These are phyloP conservation scores for Drosophila demipolita DNA, from an alignment of 2,888 invertebrate species.

Conservation along the genomic window DNA sequence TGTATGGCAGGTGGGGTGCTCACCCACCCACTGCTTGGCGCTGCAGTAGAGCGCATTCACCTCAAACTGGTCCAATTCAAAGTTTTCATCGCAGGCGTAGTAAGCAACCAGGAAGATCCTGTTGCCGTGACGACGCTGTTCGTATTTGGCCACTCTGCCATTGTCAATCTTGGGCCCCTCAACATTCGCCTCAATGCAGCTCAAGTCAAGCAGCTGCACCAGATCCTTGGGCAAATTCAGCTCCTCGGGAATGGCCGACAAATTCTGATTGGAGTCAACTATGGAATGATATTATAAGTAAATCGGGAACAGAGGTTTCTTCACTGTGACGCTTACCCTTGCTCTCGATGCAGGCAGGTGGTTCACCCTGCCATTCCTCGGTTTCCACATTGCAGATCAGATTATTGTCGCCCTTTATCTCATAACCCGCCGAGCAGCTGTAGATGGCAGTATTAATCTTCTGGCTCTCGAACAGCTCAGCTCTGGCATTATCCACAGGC, in stretches of 20 bases:
- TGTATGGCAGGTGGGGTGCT: conserved; percentile 86
- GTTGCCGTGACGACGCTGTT: conserved; percentile 82
- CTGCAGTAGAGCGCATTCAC: conserved; percentile 87
- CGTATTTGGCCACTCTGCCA: conserved; percentile 83
- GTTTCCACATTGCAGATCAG: conserved; percentile 81
- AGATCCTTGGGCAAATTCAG: conserved; percentile 72
- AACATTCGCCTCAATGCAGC: conserved; percentile 82
- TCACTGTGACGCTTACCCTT: conserved; percentile 28
- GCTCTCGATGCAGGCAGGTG: conserved; percentile 77
- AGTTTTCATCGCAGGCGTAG: conserved; percentile 86
- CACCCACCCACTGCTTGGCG: conserved; percentile 87
- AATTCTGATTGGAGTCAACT: conserved; percentile 39
- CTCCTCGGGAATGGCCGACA: conserved; percentile 81
- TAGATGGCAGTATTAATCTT: conserved; percentile 83
- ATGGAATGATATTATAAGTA: background rate
- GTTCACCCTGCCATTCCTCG: conserved; percentile 82
- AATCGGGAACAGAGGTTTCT: too few species aligned
- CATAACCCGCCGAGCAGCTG: conserved; percentile 79
- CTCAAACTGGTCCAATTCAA: conserved; percentile 85
- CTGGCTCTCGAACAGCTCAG: conserved; percentile 68
- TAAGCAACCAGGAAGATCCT: conserved; percentile 87
- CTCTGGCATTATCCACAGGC: conserved; percentile 74
- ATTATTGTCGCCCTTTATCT: conserved; percentile 75
- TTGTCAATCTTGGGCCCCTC: conserved; percentile 84
- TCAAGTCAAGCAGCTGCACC: conserved; percentile 82